Base-by-base conservation (phyloP, 2,113 vertebrate genomes). In the Corythornis vintsioides region DNA sequence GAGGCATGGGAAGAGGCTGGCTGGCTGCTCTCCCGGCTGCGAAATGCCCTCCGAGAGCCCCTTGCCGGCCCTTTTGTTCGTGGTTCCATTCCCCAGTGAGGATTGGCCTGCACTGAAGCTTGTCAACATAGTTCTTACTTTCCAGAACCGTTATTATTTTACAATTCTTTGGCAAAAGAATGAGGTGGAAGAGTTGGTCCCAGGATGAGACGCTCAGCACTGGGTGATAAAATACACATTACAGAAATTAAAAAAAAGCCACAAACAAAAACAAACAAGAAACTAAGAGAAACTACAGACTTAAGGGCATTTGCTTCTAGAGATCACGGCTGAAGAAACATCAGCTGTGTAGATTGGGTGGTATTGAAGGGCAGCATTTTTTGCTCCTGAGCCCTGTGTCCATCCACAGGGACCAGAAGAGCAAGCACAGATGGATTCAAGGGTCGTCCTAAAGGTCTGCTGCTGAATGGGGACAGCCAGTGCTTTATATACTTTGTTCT, bases 361-460 rank as follows among this genome's bases (percentile, higher is more conserved):
- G 35, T 35, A 28, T 60, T 3, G 21, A 74, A 56, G 45, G 28
- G 13, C 21, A 35, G 56, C 0, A 0, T 45, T 31, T 45, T 7
- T 7, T 76, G n/a, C 53, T 63, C 22, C 47, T 0, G 0, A 47
- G 35, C 10, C 31, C 20, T 33, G 13, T 48, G 45, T 55, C 45
- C 35, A 4, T 55, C 45, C 35, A 4, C 10, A 26, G 57, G 31
- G 57, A 15, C 18, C 21, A 29, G 63, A 38, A 38, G 19, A 53
- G 21, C 20, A 57, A 21, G 10, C 38, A 38, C 38, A 38, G 38
- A 38, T 38, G 38, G 38, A 38, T 38, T 38, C 38, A 38, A 38
- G 38, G 38, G 10, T 38, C 38, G 9, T 38, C 38, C 38, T 38
- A 38, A 38, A 38, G 38, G 38, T 38, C 38, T 38, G 52, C 52